These are phyloP conservation scores for Daptonema setosum DNA, from an alignment of 2,888 invertebrate species.

Conservation along the genomic window DNA sequence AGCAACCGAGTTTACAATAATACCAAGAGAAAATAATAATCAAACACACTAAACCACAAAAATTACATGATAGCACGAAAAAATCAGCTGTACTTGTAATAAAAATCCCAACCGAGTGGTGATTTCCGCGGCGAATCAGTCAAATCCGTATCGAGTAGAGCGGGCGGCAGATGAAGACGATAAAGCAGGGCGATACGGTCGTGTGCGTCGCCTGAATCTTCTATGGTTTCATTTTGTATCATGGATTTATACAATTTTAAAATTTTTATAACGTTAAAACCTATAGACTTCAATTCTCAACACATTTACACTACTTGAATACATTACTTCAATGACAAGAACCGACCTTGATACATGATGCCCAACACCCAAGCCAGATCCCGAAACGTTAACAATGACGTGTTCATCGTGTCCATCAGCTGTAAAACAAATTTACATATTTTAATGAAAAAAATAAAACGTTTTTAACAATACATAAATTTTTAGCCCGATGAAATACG, in stretches of 20 bases:
- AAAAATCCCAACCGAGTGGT: background rate
- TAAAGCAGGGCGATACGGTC: conserved; percentile 64
- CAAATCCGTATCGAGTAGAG: conserved; percentile 22
- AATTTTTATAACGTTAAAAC: too few species aligned
- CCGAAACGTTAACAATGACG: conserved; percentile 64
- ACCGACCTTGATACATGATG: conserved; percentile 38
- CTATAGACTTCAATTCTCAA: conserved; percentile 41
- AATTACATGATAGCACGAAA: background rate
- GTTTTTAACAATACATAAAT: too few species aligned
- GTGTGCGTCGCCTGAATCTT: conserved; percentile 53
- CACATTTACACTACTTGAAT: background rate
- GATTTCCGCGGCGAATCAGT: conserved; percentile 10
- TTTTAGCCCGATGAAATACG: too few species aligned
- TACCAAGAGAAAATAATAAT: background rate
- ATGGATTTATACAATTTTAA: too few species aligned
- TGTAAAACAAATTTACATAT: conserved; percentile 9
- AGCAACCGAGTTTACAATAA: background rate
- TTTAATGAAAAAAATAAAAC: background rate
- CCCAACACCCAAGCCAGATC: conserved; percentile 60
- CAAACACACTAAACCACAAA: background rate
- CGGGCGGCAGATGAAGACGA: conserved; percentile 55
- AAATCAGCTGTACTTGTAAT: background rate
- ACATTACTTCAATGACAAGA: background rate
- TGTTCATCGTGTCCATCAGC: conserved; percentile 66
- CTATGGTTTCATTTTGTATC: too few species aligned